Evolutionary conservation across 2,797 vertebrate genomes (phyloP).

Genomic region (Octomys mimax): DNA sequence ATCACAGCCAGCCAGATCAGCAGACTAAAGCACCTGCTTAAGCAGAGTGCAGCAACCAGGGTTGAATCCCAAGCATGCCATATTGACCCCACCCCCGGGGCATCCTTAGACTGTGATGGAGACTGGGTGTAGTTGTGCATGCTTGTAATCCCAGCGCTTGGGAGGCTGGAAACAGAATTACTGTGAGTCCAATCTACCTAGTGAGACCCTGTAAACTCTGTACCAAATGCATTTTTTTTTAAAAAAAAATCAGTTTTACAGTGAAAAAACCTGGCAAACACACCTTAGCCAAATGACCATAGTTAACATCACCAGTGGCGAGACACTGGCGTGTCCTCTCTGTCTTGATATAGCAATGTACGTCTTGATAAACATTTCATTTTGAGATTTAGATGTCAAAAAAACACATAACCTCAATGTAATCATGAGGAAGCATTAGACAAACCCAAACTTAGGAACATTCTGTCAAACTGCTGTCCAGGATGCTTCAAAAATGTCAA

Average conservation of each 20-base stretch:
- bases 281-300: background rate
- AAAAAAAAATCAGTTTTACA: background rate
- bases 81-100: too few species aligned
- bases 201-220: too few species aligned
- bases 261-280: background rate
- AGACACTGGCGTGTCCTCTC: background rate
- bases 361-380: background rate
- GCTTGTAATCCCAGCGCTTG: too few species aligned
- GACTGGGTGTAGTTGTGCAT: too few species aligned
- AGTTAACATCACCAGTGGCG: background rate
- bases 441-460: background rate
- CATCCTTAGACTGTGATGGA: too few species aligned
- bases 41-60: too few species aligned
- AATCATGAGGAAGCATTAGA: background rate
- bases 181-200: too few species aligned
- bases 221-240: too few species aligned
- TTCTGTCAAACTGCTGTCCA: background rate
- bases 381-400: background rate
- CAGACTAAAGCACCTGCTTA: too few species aligned
- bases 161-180: too few species aligned
- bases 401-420: background rate
- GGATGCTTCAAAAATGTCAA: background rate
- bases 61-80: too few species aligned
- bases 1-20: background rate
- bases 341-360: background rate